A percentile compares a stretch with the other conserved stretches of the same genome.
Conservation (phyloP, 92 coral and sea anemone genomes). For the Isaurus tuberculatus region DNA sequence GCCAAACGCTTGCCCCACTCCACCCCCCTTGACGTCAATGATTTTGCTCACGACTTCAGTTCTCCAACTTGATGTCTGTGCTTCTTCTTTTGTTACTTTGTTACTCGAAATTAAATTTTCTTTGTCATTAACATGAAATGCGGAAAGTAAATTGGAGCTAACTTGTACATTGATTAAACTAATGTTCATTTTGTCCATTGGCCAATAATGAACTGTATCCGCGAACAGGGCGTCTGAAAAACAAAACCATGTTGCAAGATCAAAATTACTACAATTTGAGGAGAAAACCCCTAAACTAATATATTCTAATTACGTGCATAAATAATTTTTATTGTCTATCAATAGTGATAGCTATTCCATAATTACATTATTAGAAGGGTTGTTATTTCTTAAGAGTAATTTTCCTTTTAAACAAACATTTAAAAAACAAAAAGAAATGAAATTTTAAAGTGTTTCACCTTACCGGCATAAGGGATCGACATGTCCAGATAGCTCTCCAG, state of each 20-base stretch:
- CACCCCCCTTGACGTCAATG: constrained; percentile 69
- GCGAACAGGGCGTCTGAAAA: constrained; percentile 83
- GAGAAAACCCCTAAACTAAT: too few relatives aligned
- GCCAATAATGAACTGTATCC: constrained; percentile 92
- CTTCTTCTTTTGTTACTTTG: constrained; percentile 8
- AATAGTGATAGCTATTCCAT: too few relatives aligned
- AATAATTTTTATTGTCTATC: too few relatives aligned
- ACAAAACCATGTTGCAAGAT: not conserved
- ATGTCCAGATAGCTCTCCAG: constrained; percentile 65
- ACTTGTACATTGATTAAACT: constrained; percentile 52
- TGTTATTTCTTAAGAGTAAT: too few relatives aligned
- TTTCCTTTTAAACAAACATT: too few relatives aligned
- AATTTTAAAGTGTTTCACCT: not conserved
- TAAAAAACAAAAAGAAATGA: too few relatives aligned
- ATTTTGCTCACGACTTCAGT: constrained; percentile 61
- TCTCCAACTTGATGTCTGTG: constrained; percentile 67
- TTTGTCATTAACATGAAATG: constrained; percentile 40
- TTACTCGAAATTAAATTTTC: constrained; percentile 18
- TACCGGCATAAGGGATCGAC: constrained; percentile 74
- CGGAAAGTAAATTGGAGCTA: constrained; percentile 1
- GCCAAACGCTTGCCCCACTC: constrained; percentile 71
- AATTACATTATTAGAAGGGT: too few relatives aligned
- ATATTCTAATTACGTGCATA: too few relatives aligned
- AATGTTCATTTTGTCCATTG: constrained; percentile 77
- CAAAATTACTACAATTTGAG: too few relatives aligned